Evolutionary conservation across 2,888 invertebrate genomes (phyloP), one percentile per base, ranked within the genome.

Genomic region (Temnothorax rugatulus): DNA sequence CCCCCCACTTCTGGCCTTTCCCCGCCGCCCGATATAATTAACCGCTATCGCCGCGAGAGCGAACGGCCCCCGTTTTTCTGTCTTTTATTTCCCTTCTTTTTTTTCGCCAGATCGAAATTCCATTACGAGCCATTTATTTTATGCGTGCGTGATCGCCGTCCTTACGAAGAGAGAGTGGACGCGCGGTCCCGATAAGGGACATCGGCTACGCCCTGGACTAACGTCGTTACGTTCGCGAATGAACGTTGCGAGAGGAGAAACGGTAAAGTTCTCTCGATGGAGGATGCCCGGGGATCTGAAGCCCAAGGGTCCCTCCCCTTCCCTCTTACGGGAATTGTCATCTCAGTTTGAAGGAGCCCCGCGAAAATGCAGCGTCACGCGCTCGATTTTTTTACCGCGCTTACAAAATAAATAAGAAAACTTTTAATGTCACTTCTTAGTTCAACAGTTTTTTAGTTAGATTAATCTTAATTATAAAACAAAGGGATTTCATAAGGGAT

Each of bases 121-220:
- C 93, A 93, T 92, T 93, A 93, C 92, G 90, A 91, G 90, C 91
- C 91, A 92, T 93, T 93, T 92, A 92, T 93, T 92, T 91, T 88
- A 89, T 89, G 85, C 91, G 90, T 89, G 90, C 90, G 87, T 87
- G 91, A 91, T 92, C 90, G 89, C 84, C 88, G 88, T 86, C 77
- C 86, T 73, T 82, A 71, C 74, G 83, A 74, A 83, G 75, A 57
- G 66, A 52, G 61, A 52, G 68, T 41, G 84, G 81, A 84, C 84
- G 71, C 38, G 38, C 82, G 86, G 54, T 18, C 75, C 84, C 82
- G 90, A 90, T 90, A 90, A 90, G 86, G 75, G 88, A 89, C 84
- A 84, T 84, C 87, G 84, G 82, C 68, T 86, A 71, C 66, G 84
- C 75, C 71, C 38, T 63, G 64, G 79, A 47, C 83, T 83, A 90